Evolutionary conservation across 2,113 vertebrate genomes (phyloP).

Genomic region (Cichladusa arquata): DNA sequence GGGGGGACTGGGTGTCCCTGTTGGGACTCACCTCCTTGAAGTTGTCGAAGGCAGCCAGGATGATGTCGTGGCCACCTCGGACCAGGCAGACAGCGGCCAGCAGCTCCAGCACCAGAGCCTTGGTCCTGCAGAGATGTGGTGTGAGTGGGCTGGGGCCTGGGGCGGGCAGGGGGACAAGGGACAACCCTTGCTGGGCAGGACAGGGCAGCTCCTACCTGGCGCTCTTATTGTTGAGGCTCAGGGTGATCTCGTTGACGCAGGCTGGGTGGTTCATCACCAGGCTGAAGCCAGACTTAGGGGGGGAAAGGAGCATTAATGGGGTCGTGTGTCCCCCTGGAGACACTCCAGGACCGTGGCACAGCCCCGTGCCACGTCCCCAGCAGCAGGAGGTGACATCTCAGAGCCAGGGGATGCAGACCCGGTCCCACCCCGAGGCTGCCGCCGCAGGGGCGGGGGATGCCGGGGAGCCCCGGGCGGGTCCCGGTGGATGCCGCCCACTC

Average conservation of each 20-base stretch:
- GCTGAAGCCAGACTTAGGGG: slow-evolving; percentile 90
- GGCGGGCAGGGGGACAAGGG: background rate
- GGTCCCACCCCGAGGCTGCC: background rate
- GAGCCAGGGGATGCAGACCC: background rate
- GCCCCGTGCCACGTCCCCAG: background rate
- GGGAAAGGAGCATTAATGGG: background rate
- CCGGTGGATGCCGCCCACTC: background rate
- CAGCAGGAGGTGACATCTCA: background rate
- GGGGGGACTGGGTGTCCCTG: background rate
- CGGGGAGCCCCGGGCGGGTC: background rate
- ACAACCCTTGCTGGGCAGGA: background rate
- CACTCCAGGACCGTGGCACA: background rate
- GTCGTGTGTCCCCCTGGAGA: accelerated
- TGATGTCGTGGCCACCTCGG: slow-evolving; percentile 93
- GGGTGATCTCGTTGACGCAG: slow-evolving; percentile 95
- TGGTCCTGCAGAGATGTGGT: slow-evolving; percentile 76
- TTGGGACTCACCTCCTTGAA: slow-evolving; percentile 85
- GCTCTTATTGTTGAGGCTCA: slow-evolving; percentile 93
- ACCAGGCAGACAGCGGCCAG: slow-evolving; percentile 93
- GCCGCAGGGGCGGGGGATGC: background rate
- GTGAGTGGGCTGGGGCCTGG: accelerated
- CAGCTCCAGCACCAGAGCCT: slow-evolving; percentile 92
- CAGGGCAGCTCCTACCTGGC: slow-evolving; percentile 77
- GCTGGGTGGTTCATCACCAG: slow-evolving; percentile 93
- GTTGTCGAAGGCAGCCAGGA: slow-evolving; percentile 88